Conservation (phyloP, 1,140 invertebrate genomes). For the Episyrphus balteatus region DNA sequence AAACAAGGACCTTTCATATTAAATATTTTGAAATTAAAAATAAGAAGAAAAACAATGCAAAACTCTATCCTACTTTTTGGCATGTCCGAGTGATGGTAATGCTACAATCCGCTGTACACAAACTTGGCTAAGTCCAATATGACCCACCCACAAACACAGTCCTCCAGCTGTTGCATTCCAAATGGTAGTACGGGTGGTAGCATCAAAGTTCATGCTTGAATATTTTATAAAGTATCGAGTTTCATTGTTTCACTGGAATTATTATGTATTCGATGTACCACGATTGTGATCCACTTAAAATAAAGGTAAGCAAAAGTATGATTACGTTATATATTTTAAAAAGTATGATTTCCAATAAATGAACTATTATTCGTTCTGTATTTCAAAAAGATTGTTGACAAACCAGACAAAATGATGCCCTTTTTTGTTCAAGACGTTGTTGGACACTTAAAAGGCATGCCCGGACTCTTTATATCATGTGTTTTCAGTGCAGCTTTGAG, state of each 20-base stretch:
- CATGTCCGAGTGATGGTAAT: constrained; percentile 18
- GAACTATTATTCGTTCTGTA: no score
- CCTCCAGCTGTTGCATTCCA: constrained; percentile 19
- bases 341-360: no score
- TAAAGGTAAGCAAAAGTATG: no score
- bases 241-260: constrained; percentile 54
- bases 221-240: constrained; percentile 37
- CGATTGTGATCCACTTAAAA: constrained; percentile 52
- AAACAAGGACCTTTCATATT: no score
- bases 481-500: constrained; percentile 55
- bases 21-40: no score
- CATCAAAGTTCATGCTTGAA: constrained; percentile 11
- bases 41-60: no score
- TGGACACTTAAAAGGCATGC: constrained; percentile 40
- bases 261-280: constrained; percentile 62
- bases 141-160: constrained; percentile 23
- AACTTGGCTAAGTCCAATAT: constrained; percentile 27
- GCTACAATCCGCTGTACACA: constrained; percentile 31
- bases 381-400: constrained; percentile 7
- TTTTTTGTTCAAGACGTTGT: constrained; percentile 50
- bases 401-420: constrained; percentile 41
- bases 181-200: constrained; percentile 19
- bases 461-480: constrained; percentile 52
- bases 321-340: no score
- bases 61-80: constrained; percentile 13